Base-by-base conservation (phyloP, 2,888 invertebrate species). In the Congeria kusceri region DNA sequence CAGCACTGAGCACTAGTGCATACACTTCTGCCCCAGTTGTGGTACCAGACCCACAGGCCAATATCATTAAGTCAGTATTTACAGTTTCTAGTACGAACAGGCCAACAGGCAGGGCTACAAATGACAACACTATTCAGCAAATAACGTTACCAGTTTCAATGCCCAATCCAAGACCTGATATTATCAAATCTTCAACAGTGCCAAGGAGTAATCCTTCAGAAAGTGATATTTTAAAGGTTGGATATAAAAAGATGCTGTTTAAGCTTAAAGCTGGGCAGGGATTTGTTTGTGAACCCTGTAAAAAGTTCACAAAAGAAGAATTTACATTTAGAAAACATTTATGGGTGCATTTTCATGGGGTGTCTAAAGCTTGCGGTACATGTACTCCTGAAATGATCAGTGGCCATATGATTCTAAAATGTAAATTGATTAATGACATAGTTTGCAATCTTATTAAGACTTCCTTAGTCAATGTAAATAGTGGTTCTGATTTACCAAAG, bases 261-360 rank as follows among this genome's bases (percentile, higher is more conserved):
- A 67, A 72, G 39, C 75, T 80, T 20, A 80, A 78, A 57, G 75
- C 80, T 46, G 67, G 69, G 7, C 74, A 78, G 44, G 83, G 80
- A 2, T 76, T 80, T 78, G 78, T 83, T 15, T 83, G 83, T 76
- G 83, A 83, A 62, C 69, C 67, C 9, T 83, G 83, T 63, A 77
- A 63, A 58, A 83, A 83, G 32, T 83, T 65, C 44, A 80, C 83
- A 7, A 75, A 72, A 46, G 80, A 80, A 64, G 87, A 87, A 62
- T 68, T 71, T 20, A 61, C 72, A 7, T 87, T 85, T 67, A 70
- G 77, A 25, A 74, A 71, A 67, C 87, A 87, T 77, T 69, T 87
- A n/a, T 87, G 87, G 87, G 83, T 77, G 20, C 87, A 87, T 78
- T 84, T 86, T 71, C 87, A 87, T 56, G 39, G 58, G 13, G 46